Evolutionary conservation across 2,888 invertebrate genomes (phyloP), one percentile per base, ranked within the genome.

Genomic region (Papilio gigon): DNA sequence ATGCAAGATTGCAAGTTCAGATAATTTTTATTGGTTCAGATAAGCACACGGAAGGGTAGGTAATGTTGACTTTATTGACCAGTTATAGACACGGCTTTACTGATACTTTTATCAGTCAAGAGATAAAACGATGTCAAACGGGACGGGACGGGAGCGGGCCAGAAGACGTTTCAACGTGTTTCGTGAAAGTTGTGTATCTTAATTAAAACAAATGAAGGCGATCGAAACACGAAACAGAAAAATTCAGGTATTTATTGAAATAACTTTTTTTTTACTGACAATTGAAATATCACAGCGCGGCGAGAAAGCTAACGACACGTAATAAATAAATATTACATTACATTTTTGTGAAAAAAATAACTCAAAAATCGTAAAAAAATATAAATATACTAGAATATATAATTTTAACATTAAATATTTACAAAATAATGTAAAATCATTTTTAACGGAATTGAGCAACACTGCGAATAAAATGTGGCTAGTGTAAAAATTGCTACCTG

Each of bases 41-140:
- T 69, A 65, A 68, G 50, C 22, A 42, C 14, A 42, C 17, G 20
- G 40, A 69, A 74, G 75, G 77, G 72, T 76, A 70, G 75, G 71
- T 76, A 72, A 75, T 74, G 76, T 76, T 76, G 76, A 76, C 78
- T 75, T 77, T 84, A 85, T 84, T 83, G 84, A 82, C 82, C 78
- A 76, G 72, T 74, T 75, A 80, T 80, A 69, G 87, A 86, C 83
- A 78, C 65, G 72, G 72, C 71, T n/a, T 9, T 78, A 79, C 72
- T 75, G 78, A 73, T 75, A 70, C 73, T 79, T 79, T 83, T 80
- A 81, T 78, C 80, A 78, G 74, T 74, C 70, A 64, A 70, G 76
- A 76, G 81, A 82, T 83, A 83, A 81, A 77, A 75, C 70, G 66
- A 75, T 74, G 78, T 76, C 78, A 75, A 79, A 72, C 74, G 75